A percentile compares a stretch with the other conserved stretches of the same genome.
Conservation (phyloP, 2,888 invertebrate genomes). For the Drosophila formosana region DNA sequence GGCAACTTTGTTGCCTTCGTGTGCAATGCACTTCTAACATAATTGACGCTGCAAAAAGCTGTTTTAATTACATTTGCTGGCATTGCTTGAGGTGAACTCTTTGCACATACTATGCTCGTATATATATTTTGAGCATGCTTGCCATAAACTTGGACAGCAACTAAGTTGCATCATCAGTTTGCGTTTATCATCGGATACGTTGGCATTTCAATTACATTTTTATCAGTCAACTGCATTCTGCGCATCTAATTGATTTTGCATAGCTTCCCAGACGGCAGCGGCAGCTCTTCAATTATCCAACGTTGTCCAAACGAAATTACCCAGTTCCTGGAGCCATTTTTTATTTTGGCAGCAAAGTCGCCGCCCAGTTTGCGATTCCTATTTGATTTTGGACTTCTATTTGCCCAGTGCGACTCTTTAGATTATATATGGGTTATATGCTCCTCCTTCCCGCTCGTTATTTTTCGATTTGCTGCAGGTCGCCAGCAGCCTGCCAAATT, state of each 20-base stretch:
- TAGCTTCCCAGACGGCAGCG: conserved; percentile 12
- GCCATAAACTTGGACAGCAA: conserved; percentile 12
- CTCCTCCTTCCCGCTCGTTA: conserved; percentile 29
- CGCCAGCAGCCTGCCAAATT: conserved; percentile 25
- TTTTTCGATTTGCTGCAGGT: conserved; percentile 63
- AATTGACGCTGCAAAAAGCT: conserved; percentile 74
- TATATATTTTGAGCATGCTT: conserved; percentile 11
- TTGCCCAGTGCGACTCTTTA: conserved; percentile 22
- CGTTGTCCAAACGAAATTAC: conserved; percentile 62
- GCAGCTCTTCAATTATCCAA: conserved; percentile 60
- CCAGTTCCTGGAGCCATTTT: conserved; percentile 19
- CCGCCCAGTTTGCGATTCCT: conserved; percentile 7
- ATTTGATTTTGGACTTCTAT: conserved; percentile 35
- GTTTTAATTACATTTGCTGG: conserved; percentile 74
- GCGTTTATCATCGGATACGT: conserved; percentile 32
- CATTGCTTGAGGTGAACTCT: conserved; percentile 11
- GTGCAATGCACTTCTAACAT: conserved; percentile 59
- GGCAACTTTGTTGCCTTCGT: conserved; percentile 42
- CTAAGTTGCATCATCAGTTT: conserved; percentile 5
- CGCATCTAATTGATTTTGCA: conserved; percentile 68
- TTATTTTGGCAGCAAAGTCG: conserved; percentile 1
- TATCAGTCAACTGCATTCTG: conserved; percentile 42
- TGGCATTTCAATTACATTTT: conserved; percentile 56
- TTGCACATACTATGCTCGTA: background rate
- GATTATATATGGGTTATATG: conserved; percentile 57